Base-by-base conservation (phyloP, 2,888 invertebrate species). In the Allacma fusca region DNA sequence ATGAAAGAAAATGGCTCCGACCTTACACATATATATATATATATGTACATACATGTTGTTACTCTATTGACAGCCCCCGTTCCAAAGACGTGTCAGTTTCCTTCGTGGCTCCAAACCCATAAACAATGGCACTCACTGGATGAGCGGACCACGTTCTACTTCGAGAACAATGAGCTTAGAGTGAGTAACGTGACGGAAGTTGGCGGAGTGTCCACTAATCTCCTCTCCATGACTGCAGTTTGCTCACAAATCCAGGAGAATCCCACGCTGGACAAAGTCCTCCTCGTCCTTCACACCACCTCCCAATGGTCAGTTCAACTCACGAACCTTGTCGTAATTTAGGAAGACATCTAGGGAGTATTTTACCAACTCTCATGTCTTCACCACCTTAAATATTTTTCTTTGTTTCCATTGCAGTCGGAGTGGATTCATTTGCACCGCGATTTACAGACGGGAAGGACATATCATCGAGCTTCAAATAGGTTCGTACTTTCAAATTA, bases 91-190 rank as follows among this genome's bases (percentile, higher is more conserved):
- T 96, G 95, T 87, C 92, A 93, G 86, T 95, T 95, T 87, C 95
- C 95, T 0, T 89, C 90, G 24, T 96, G 95, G 95, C 90, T 95
- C 88, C 93, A 94, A 81, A 92, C 91, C 85, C 91, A 91, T 77
- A 90, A 91, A 85, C 94, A 94, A 85, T 96, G 95, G 95, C 94
- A 95, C 87, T 94, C 94, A 65, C 89, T 96, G 86, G 94, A 95
- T 89, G 93, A 93, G 87, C 91, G 92, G 85, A 91, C 92, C 85
- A 92, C 93, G 85, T 95, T 95, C 88, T 92, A 92, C 84, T 94
- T 95, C 88, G 93, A 80, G 19, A 43, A 57, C 16, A 73, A 74
- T 62, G 77, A 68, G 57, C 79, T 83, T 62, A 69, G 78, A 34
- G 71, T 81, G 65, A 81, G 78, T 57, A 82, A 83, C 75, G 44